Conservation (phyloP, 2,888 invertebrate species). For the Catocala sponsa region DNA sequence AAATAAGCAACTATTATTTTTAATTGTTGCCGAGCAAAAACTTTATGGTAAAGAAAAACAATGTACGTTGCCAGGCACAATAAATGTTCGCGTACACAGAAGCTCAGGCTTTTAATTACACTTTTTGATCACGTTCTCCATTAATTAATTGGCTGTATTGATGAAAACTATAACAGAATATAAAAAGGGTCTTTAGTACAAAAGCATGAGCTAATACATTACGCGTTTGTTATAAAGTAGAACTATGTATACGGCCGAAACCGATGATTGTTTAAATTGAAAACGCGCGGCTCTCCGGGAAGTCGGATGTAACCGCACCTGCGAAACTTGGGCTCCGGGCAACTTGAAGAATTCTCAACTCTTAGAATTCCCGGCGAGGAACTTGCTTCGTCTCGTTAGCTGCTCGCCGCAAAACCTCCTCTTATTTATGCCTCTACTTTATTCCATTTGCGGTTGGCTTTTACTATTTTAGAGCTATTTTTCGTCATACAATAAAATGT, state of each 20-base stretch:
- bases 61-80: not conserved
- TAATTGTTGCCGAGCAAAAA: constrained; percentile 15
- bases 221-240: constrained; percentile 20
- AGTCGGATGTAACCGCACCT: constrained; percentile 67
- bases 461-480: constrained; percentile 42
- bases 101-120: not conserved
- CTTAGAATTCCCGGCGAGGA: constrained; percentile 72
- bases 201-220: too few species aligned
- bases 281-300: constrained; percentile 56
- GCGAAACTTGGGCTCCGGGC: constrained; percentile 66
- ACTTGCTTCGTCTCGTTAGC: constrained; percentile 82
- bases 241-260: constrained; percentile 39
- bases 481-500: constrained; percentile 34
- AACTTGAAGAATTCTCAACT: constrained; percentile 70
- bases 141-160: not conserved
- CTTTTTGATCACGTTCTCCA: not conserved
- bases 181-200: not conserved
- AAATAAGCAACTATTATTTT: constrained; percentile 10
- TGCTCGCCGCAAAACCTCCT: constrained; percentile 79
- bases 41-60: not conserved
- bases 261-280: constrained; percentile 71
- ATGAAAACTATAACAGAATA: not conserved
- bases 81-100: not conserved
- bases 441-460: constrained; percentile 73
- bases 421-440: constrained; percentile 83